These are phyloP conservation scores for Phylloscopus whistleri DNA, from an alignment of 2,113 vertebrate species.

Conservation along the genomic window DNA sequence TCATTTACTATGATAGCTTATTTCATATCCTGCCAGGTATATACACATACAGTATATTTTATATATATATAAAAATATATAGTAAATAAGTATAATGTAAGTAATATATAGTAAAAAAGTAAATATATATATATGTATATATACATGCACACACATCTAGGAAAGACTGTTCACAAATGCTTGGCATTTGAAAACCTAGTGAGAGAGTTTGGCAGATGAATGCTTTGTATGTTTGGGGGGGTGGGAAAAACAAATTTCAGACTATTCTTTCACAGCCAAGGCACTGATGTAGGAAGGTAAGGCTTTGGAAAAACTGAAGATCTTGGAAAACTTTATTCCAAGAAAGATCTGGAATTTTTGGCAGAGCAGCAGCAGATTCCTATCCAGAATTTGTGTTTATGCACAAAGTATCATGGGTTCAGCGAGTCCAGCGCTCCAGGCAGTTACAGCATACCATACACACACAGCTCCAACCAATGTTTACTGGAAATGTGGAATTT, in stretches of 20 bases:
- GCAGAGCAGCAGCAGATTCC: neutral
- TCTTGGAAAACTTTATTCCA: constrained; percentile 9
- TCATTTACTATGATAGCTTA: neutral
- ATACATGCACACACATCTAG: neutral
- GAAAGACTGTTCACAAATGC: neutral
- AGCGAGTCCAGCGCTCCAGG: neutral
- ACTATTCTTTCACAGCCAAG: neutral
- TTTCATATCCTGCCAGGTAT: neutral
- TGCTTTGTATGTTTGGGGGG: neutral
- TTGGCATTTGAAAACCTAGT: neutral
- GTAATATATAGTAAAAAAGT: too few species aligned
- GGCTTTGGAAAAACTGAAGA: constrained; percentile 31
- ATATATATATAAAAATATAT: neutral
- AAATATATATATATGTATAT: neutral
- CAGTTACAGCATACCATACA: neutral
- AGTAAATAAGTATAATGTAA: too few species aligned
- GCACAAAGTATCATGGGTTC: neutral
- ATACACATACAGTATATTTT: neutral
- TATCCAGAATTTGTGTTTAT: constrained; percentile 32
- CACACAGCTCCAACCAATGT: neutral
- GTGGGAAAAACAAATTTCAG: neutral
- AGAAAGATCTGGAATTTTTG: neutral
- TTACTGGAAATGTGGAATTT: constrained; percentile 15
- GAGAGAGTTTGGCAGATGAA: neutral
- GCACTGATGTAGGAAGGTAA: neutral